Evolutionary conservation across 2,797 vertebrate genomes (phyloP).

Genomic region (Hydrophis major): DNA sequence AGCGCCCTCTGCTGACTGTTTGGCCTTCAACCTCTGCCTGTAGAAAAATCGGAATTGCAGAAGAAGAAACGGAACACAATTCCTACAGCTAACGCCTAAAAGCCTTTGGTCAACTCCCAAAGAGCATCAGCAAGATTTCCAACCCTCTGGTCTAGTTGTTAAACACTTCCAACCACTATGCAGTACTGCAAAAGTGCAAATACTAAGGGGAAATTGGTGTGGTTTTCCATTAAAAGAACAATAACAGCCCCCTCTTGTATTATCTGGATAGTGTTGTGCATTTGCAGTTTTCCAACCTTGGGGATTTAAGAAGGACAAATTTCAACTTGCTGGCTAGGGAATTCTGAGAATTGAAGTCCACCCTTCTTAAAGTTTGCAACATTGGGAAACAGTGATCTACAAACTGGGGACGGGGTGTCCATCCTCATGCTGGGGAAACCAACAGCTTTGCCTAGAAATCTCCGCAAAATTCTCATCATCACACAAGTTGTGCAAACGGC

Average conservation of each 20-base stretch:
- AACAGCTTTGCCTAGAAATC: slow-evolving; percentile 62
- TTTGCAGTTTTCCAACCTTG: slow-evolving; percentile 17
- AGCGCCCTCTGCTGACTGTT: slow-evolving; percentile 12
- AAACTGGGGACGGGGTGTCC: slow-evolving; percentile 13
- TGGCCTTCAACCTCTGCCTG: background rate
- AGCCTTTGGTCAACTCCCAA: slow-evolving; percentile 3
- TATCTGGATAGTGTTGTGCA: slow-evolving; percentile 38
- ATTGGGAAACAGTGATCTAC: background rate
- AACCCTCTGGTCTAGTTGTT: slow-evolving; percentile 52
- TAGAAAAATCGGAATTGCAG: background rate
- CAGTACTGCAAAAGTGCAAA: slow-evolving; percentile 54
- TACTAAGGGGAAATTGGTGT: slow-evolving; percentile 53
- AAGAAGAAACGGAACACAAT: background rate
- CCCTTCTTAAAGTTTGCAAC: background rate
- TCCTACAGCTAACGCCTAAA: background rate
- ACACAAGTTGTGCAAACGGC: slow-evolving; percentile 42
- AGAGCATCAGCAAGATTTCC: slow-evolving; percentile 48
- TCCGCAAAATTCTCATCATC: slow-evolving; percentile 7
- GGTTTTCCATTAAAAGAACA: slow-evolving; percentile 43
- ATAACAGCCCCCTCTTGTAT: slow-evolving; percentile 54
- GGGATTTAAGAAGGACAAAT: too few species aligned
- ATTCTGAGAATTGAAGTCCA: background rate
- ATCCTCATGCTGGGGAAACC: slow-evolving; percentile 41
- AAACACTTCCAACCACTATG: slow-evolving; percentile 51
- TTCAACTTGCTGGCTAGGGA: background rate